Evolutionary conservation across 2,888 invertebrate genomes (phyloP), one percentile per base, ranked within the genome.

Genomic region (Epinotia demarniana): DNA sequence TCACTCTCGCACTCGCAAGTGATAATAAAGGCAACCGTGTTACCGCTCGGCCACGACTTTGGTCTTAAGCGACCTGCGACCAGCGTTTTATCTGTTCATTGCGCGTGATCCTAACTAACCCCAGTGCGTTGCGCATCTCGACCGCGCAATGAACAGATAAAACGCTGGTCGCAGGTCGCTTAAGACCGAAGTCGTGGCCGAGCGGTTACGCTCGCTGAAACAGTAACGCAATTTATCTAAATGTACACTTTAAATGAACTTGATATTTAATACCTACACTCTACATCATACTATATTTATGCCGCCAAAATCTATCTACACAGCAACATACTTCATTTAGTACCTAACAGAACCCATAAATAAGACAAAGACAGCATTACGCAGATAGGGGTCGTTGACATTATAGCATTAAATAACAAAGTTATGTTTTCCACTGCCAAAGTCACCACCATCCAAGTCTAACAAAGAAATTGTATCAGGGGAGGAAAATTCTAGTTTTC

Each of bases 361-460:
- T 33, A 19, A 58, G n/a, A 73, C 27, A 73, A 49, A 73, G 58
- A 73, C 58, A 66, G 27, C 58, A 49, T 18, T 77, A 76, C 72
- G 58, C 68, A 73, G 23, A 69, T 67, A 72, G 78, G 79, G 80
- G 80, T 80, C 78, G 79, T 78, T 78, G 80, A 80, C 80, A 79
- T 80, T 78, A 77, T 63, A 60, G 67, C 64, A 39, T 63, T 64
- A 74, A 39, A 18, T n/a, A 39, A 71, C 75, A 75, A 75, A 61
- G 18, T 27, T 66, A 64, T 23, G 13, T 60, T 27, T 64, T 18
- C 70, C 5, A 53, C 39, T 49, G 9, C 18, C 43, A 13, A 18
- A 27, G 5, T 18, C 53, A 60, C 70, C 39, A 43, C 27, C 18
- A n/a, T 61, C 53, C 2, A 8, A 33, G 16, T 18, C 3, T 49